phyloP scores from a whole-genome alignment of 2,888 invertebrate species.

The Liopterus haemorrhoidalis region DNA sequence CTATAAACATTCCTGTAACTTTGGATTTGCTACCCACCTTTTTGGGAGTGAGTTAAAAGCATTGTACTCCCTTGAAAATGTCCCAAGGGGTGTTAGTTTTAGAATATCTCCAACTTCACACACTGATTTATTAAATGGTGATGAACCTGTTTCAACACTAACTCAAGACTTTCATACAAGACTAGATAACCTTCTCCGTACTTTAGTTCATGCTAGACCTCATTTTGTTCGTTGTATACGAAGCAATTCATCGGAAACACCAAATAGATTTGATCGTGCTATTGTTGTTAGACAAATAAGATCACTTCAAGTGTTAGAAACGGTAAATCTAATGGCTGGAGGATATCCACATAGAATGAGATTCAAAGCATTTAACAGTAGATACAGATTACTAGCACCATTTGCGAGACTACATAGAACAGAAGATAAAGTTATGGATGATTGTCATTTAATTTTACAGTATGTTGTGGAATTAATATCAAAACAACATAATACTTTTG shows the following conservation, averaged over 20 bases:
- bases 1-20: slow-evolving; percentile 86
- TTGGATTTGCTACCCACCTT: slow-evolving; percentile 95
- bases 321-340: slow-evolving; percentile 91
- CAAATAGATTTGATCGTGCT: slow-evolving; percentile 77
- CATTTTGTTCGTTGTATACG: slow-evolving; percentile 92
- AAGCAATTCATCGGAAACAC: slow-evolving; percentile 75
- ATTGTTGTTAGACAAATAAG: slow-evolving; percentile 83
- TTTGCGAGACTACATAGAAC: slow-evolving; percentile 60
- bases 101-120: slow-evolving; percentile 86
- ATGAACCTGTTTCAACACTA: slow-evolving; percentile 80
- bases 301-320: slow-evolving; percentile 81
- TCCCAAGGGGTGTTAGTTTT: slow-evolving; percentile 73
- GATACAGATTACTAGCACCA: slow-evolving; percentile 81
- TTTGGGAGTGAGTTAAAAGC: slow-evolving; percentile 89
- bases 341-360: slow-evolving; percentile 93
- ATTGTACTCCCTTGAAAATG: slow-evolving; percentile 66
- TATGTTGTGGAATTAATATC: slow-evolving; percentile 57
- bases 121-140: slow-evolving; percentile 73
- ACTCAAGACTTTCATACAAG: slow-evolving; percentile 95
- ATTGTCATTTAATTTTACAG: slow-evolving; percentile 69
- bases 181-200: slow-evolving; percentile 84
- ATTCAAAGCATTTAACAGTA: slow-evolving; percentile 82
- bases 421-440: slow-evolving; percentile 70
- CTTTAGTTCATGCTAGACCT: slow-evolving; percentile 86
- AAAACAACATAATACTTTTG: slow-evolving; percentile 52